phyloP scores from a whole-genome alignment of 2,888 invertebrate species.

The Acrocyrtus sp. region DNA sequence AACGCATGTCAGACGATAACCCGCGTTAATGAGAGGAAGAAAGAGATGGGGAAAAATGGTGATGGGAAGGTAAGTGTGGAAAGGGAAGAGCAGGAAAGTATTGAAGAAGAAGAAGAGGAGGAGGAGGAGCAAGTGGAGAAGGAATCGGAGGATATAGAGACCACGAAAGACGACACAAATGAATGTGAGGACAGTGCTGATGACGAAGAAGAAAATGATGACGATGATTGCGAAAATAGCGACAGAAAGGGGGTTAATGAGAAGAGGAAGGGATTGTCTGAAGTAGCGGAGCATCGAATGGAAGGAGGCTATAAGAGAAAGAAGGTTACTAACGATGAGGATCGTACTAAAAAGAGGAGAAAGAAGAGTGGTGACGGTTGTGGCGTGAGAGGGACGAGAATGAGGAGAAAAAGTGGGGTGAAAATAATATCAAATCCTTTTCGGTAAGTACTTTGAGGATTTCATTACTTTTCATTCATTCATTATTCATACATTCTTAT shows the following conservation, averaged over 20 bases:
- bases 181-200: neutral
- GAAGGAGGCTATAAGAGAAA: neutral
- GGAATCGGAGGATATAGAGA: neutral
- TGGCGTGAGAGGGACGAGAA: neutral
- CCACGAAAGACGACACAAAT: neutral
- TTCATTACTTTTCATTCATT: no score
- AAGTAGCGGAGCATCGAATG: neutral
- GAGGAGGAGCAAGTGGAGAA: conserved; percentile 4
- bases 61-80: neutral
- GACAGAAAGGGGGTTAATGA: neutral
- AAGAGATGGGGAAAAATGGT: no score
- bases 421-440: no score
- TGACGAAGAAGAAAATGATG: neutral
- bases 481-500: no score
- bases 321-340: neutral
- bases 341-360: neutral
- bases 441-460: no score
- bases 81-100: neutral
- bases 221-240: neutral
- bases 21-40: conserved; percentile 3
- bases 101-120: neutral
- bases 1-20: conserved; percentile 38
- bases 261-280: neutral
- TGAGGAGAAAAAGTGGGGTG: neutral
- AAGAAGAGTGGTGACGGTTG: neutral